Percentiles rank a stretch among this genome's conserved stretches.
Conservation (phyloP, 2,113 vertebrate species). For the Anolis sagrei region DNA sequence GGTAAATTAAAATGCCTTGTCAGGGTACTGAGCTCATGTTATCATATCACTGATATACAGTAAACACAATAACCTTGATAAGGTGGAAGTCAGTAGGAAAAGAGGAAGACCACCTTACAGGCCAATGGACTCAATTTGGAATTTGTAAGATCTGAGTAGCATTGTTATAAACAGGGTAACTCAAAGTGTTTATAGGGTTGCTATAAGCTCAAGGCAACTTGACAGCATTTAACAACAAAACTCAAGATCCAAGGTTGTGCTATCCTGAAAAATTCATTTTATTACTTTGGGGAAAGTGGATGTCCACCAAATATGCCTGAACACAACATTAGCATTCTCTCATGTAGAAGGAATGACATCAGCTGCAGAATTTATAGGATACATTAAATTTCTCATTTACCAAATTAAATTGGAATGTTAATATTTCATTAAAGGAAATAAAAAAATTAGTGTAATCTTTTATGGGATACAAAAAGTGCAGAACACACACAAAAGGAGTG, state of each 20-base stretch:
- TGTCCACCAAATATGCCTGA: constrained; percentile 3
- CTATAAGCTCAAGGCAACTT: no score
- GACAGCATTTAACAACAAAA: no score
- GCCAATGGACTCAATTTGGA: no score
- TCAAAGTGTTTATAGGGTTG: no score
- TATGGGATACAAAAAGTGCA: not conserved
- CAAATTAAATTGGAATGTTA: constrained; percentile 41
- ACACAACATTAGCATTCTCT: not conserved
- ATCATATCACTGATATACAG: not conserved
- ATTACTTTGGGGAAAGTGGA: constrained; percentile 17
- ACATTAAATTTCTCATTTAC: constrained; percentile 28
- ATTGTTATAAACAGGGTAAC: no score
- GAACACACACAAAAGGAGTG: not conserved
- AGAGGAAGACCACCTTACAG: no score
- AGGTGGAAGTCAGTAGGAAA: no score
- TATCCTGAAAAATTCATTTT: not conserved
- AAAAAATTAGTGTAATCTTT: constrained; percentile 14
- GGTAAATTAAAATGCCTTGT: not conserved
- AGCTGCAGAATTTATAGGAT: constrained; percentile 26
- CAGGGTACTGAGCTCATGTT: not conserved
- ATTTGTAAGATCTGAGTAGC: no score
- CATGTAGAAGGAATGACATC: constrained; percentile 18
- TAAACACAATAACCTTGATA: no score
- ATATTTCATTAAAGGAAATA: constrained; percentile 37
- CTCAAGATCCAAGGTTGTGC: not conserved